phyloP scores from a whole-genome alignment of 2,888 invertebrate species.

The Chouioia cunea region DNA sequence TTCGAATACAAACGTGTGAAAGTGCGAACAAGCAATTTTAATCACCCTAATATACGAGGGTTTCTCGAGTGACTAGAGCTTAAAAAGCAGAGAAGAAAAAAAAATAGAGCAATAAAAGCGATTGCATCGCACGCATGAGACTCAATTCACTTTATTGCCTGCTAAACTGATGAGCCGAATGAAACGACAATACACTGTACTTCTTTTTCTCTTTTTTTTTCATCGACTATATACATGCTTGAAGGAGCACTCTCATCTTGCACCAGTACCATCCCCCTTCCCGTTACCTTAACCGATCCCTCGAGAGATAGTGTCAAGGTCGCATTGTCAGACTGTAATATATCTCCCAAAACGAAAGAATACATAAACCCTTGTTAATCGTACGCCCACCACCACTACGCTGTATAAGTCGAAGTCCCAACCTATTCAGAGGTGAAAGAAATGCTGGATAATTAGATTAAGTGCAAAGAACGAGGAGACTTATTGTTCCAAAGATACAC shows the following conservation, averaged over 20 bases:
- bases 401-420: background rate
- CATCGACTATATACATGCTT: slow-evolving; percentile 16
- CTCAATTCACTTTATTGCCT: background rate
- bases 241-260: slow-evolving; percentile 11
- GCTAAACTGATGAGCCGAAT: slow-evolving; percentile 7
- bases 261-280: background rate
- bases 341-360: background rate
- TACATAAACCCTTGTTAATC: slow-evolving; percentile 9
- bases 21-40: too few species aligned
- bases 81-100: slow-evolving; percentile 6
- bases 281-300: background rate
- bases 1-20: too few species aligned
- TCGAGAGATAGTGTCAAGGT: slow-evolving; percentile 21
- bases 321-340: slow-evolving; percentile 32
- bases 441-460: too few species aligned
- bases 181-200: slow-evolving; percentile 4
- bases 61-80: slow-evolving; percentile 31
- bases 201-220: slow-evolving; percentile 4
- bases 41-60: too few species aligned
- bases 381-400: background rate
- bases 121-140: too few species aligned
- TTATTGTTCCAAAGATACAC: too few species aligned
- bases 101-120: slow-evolving; percentile 5
- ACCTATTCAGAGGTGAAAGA: background rate
- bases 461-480: too few species aligned